A percentile compares a stretch with the other conserved stretches of the same genome.
Conservation (phyloP, 1,140 invertebrate genomes). For the Steinernema feltiae region DNA sequence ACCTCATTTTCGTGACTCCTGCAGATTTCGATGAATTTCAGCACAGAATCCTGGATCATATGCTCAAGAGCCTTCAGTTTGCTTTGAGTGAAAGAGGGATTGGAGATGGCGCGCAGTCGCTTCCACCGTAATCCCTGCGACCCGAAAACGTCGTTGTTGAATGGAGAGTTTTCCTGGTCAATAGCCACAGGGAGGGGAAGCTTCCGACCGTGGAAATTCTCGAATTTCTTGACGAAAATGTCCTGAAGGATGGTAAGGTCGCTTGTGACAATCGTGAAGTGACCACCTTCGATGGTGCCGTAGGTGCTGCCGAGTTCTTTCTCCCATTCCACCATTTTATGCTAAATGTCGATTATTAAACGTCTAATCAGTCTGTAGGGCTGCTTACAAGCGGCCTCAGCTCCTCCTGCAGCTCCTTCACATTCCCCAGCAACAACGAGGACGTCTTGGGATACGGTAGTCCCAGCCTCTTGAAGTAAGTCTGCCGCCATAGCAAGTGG, state of each 20-base stretch:
- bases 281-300: constrained; percentile 45
- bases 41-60: neutral
- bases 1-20: neutral
- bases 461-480: neutral
- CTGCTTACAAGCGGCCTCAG: neutral
- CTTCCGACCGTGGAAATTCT: constrained; percentile 59
- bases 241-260: constrained; percentile 58
- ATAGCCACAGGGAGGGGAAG: constrained; percentile 19
- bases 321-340: neutral
- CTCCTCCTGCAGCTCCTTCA: neutral
- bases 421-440: neutral
- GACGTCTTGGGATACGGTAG: neutral
- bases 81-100: constrained; percentile 32
- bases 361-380: neutral
- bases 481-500: neutral
- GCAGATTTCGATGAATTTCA: neutral
- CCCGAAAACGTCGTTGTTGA: constrained; percentile 27
- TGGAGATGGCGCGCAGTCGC: constrained; percentile 35
- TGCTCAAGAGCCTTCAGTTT: constrained; percentile 33
- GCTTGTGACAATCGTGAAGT: constrained; percentile 58
- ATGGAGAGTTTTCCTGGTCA: constrained; percentile 25
- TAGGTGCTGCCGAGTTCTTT: constrained; percentile 56
- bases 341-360: neutral
- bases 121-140: constrained; percentile 42
- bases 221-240: constrained; percentile 60